Conservation (phyloP, 1,140 invertebrate species). For the Nymphalis io region DNA sequence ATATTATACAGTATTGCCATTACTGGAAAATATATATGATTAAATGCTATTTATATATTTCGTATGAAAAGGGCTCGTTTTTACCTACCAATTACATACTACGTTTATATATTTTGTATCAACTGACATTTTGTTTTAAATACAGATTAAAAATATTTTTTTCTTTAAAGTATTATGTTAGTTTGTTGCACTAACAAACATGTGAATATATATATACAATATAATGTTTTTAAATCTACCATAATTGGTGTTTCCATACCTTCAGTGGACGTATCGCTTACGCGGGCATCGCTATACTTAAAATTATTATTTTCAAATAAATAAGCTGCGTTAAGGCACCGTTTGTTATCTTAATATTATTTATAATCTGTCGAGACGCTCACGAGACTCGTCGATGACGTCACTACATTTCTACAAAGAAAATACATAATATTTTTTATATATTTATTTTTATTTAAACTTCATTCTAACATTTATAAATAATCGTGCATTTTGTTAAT, state of each 20-base stretch:
- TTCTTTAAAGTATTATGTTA: not conserved
- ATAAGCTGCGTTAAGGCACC: slow-evolving; percentile 35
- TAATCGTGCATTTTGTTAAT: slow-evolving; percentile 29
- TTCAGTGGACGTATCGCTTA: slow-evolving; percentile 71
- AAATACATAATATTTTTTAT: slow-evolving; percentile 31
- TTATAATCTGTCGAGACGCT: slow-evolving; percentile 28
- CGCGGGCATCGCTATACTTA: slow-evolving; percentile 55
- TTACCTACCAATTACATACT: no score
- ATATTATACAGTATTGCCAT: not conserved
- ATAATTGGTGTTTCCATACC: slow-evolving; percentile 72
- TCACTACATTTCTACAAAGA: slow-evolving; percentile 25
- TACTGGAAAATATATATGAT: not conserved
- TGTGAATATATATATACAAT: not conserved
- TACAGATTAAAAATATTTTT: not conserved
- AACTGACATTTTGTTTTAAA: not conserved
- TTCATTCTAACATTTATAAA: slow-evolving; percentile 7
- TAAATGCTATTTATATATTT: slow-evolving; percentile 14
- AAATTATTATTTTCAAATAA: slow-evolving; percentile 17
- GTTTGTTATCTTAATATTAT: slow-evolving; percentile 1
- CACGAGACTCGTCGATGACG: slow-evolving; percentile 23
- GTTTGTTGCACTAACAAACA: no score
- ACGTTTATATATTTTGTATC: not conserved
- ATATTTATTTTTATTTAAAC: slow-evolving; percentile 18
- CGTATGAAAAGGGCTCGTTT: not conserved
- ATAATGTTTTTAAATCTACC: slow-evolving; percentile 42